These are phyloP conservation scores for Tetrax tetrax DNA, from an alignment of 2,113 vertebrate species.

Conservation along the genomic window DNA sequence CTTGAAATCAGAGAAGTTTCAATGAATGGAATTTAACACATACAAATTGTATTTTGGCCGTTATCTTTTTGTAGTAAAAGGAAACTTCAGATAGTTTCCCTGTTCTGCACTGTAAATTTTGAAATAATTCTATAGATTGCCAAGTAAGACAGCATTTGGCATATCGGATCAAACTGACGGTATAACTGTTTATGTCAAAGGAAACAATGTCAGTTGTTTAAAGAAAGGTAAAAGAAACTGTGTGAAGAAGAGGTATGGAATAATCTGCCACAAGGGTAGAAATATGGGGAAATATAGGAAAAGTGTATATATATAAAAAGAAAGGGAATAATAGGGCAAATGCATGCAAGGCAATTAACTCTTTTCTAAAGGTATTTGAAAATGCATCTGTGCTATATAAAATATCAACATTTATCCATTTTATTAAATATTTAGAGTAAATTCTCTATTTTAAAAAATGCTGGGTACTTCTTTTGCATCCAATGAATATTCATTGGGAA, in stretches of 20 bases:
- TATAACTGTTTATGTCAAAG: not conserved
- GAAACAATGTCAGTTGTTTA: not conserved
- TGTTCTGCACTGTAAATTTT: not conserved
- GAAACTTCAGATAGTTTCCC: not conserved
- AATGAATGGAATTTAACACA: not conserved
- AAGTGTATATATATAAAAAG: not conserved
- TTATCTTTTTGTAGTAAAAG: not conserved
- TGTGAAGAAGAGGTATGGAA: not conserved
- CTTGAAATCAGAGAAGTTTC: not conserved
- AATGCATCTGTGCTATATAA: not conserved
- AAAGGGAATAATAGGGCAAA: not conserved
- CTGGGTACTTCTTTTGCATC: slow-evolving; percentile 70
- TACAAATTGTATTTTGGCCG: not conserved
- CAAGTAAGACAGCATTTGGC: not conserved
- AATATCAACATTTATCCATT: not conserved
- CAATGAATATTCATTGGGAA: slow-evolving; percentile 77
- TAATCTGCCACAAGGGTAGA: not conserved
- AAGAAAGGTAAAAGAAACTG: not conserved
- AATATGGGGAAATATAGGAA: not conserved
- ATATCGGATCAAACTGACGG: not conserved
- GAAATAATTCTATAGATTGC: not conserved
- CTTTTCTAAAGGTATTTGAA: not conserved
- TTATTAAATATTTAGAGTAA: slow-evolving; percentile 63
- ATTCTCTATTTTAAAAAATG: slow-evolving; percentile 52
- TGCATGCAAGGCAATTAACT: not conserved